Base-by-base conservation (phyloP, 2,888 invertebrate genomes). In the Epistrophella euchroma region DNA sequence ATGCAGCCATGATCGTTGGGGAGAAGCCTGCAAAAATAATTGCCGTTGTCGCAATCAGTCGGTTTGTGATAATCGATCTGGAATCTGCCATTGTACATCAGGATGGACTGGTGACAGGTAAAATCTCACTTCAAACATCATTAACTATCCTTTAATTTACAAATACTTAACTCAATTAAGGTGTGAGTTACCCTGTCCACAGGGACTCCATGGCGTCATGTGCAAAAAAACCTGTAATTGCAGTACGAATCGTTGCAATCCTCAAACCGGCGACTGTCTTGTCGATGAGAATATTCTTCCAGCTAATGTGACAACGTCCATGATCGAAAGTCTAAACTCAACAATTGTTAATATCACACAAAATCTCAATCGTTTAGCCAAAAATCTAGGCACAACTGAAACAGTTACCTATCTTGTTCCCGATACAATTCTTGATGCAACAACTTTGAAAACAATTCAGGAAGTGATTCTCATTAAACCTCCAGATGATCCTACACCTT, bases 1-100 rank as follows among this genome's bases (percentile, higher is more conserved):
- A 82, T 97, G 97, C 90, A 94, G 94, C 52, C 91, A 93, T 66
- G 94, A 94, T 88, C 94, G 94, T 88, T 98, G 96, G 95, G 97
- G 97, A 1, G 93, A 95, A 28, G 95, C 95, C 88, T 98, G 98
- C 90, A 93, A 93, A 70, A 93, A 95, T 88, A 91, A 93, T 45
- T 97, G 97, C 90, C 92, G 93, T 68, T 97, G 97, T 90, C 91
- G 92, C 80, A 93, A 94, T 66, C 94, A 94, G 62, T 94, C 94
- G 0, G 91, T 92, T n/a, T 96, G 96, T 90, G 94, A 95, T 88
- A 94, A 95, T 3, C 90, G 93, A 76, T 94, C 94, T 11, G 96
- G 96, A 35, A 93, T 93, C 72, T 96, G 96, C 90, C 93, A 93
- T 75, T 96, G 96, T 91, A 93, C 94, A 64, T 93, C 94, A 52